These are phyloP conservation scores for Drosophila pseudotakahashii DNA, from an alignment of 2,888 invertebrate genomes.

Conservation along the genomic window DNA sequence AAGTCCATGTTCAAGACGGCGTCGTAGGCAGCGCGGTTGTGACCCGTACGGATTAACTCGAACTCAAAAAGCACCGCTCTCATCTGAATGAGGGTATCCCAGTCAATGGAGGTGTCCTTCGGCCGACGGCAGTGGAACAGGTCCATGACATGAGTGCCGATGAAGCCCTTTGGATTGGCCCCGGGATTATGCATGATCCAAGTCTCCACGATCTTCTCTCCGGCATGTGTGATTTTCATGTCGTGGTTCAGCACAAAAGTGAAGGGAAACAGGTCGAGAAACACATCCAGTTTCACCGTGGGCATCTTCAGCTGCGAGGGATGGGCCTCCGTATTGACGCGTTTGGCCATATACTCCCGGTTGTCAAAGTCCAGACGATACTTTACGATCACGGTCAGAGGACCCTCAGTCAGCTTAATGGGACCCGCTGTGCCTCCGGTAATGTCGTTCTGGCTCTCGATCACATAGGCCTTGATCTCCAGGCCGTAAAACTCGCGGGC, in stretches of 20 bases:
- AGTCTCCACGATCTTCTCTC: conserved; percentile 90
- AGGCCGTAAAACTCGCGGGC: conserved; percentile 92
- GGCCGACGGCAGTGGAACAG: conserved; percentile 92
- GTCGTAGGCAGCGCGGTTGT: conserved; percentile 75
- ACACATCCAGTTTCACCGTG: conserved; percentile 88
- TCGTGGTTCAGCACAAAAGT: conserved; percentile 91
- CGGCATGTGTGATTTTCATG: conserved; percentile 91
- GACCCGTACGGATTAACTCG: conserved; percentile 88
- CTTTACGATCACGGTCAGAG: conserved; percentile 86
- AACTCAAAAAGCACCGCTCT: conserved; percentile 94
- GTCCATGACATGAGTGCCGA: conserved; percentile 88
- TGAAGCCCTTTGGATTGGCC: conserved; percentile 85
- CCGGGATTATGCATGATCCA: conserved; percentile 87
- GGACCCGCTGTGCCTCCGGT: conserved; percentile 83
- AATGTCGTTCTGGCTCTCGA: conserved; percentile 87
- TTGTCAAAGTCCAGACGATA: conserved; percentile 95
- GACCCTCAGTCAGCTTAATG: conserved; percentile 78
- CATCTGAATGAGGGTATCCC: conserved; percentile 93
- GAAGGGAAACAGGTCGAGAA: conserved; percentile 94
- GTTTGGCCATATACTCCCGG: conserved; percentile 87
- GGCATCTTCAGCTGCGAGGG: conserved; percentile 82
- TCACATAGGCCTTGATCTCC: conserved; percentile 88
- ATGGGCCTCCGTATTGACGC: conserved; percentile 82
- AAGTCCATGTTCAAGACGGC: conserved; percentile 77
- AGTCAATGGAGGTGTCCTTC: conserved; percentile 91